Evolutionary conservation across 2,797 vertebrate species (phyloP), one percentile per base, ranked within the genome.

Genomic region (Arctocebus calabarensis): DNA sequence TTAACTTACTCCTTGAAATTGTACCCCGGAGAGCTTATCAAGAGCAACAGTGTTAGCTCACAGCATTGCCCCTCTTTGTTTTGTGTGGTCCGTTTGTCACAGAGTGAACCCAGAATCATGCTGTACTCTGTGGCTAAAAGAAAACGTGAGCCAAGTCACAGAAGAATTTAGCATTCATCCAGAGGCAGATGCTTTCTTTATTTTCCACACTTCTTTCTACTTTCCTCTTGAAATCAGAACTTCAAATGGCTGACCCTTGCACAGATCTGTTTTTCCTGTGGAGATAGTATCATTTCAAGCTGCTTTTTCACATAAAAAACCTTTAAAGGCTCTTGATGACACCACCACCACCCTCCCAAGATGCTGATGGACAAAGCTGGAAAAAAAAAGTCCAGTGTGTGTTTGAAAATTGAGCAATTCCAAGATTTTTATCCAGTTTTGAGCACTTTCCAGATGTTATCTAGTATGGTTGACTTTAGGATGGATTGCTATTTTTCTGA

Each of bases 21-120:
- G 7, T 90, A 96, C 97, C 90, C 92, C 37, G 7, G 96, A 89
- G 97, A 95, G 70, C 86, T 88, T 88, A 90, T 75, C 89, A 64
- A 37, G 89, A 95, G 86, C 75, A 71, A 77, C 70, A 73, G 84
- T 25, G 77, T 87, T 40, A 40, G 82, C 55, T 94, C 96, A 12
- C 19, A 84, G 96, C 77, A 7, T 61, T 90, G 82, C 78, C 91
- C 88, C 27, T 59, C 73, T 95, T 90, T 97, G 95, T 93, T 95
- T 95, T 78, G 94, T 97, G 97, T 93, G 97, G 96, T 97, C 97
- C 17, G 19, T 40, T 19, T 73, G 96, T 94, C 95, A 77, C 87
- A 32, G 52, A 87, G 88, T 16, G 75, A 96, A 52, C 77, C 75
- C 81, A 62, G 94, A 71, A 62, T 88, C 79, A 0, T 2, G 57